Evolutionary conservation across 2,888 invertebrate genomes (phyloP).

Genomic region (Melanostoma mellinum): DNA sequence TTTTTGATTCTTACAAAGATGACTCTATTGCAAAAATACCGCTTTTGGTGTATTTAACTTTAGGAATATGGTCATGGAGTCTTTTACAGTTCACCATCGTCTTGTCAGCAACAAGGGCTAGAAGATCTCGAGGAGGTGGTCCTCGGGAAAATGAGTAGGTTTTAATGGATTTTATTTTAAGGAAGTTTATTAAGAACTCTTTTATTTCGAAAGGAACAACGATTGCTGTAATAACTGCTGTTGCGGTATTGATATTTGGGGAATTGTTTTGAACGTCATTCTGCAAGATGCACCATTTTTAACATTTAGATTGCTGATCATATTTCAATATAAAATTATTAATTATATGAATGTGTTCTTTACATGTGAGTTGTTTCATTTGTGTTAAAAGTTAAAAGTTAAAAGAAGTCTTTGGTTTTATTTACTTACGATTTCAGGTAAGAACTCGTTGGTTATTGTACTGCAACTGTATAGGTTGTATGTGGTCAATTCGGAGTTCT

Average conservation of each 20-base stretch:
- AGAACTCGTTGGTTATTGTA: constrained; percentile 92
- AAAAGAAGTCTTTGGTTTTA: constrained; percentile 76
- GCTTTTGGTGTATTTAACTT: constrained; percentile 90
- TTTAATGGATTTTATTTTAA: neutral
- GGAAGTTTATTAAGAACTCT: neutral
- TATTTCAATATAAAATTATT: constrained; percentile 93
- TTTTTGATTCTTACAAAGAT: constrained; percentile 97
- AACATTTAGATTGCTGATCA: constrained; percentile 92
- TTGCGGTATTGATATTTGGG: constrained; percentile 94
- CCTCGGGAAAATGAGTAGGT: constrained; percentile 76
- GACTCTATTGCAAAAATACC: constrained; percentile 90
- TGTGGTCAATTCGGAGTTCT: constrained; percentile 89
- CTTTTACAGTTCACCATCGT: constrained; percentile 97
- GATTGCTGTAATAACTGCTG: constrained; percentile 86
- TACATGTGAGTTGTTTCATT: constrained; percentile 89
- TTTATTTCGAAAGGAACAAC: constrained; percentile 37
- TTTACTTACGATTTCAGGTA: constrained; percentile 81
- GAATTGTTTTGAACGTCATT: constrained; percentile 93
- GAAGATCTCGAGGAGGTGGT: constrained; percentile 87
- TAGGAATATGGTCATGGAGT: constrained; percentile 96
- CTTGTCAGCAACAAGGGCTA: constrained; percentile 92
- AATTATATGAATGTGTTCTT: constrained; percentile 98
- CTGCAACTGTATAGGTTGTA: constrained; percentile 93
- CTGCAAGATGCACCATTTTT: constrained; percentile 94
- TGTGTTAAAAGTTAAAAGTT: constrained; percentile 82